Conservation (phyloP, 2,797 vertebrate species). For the Darevskia nairensis region DNA sequence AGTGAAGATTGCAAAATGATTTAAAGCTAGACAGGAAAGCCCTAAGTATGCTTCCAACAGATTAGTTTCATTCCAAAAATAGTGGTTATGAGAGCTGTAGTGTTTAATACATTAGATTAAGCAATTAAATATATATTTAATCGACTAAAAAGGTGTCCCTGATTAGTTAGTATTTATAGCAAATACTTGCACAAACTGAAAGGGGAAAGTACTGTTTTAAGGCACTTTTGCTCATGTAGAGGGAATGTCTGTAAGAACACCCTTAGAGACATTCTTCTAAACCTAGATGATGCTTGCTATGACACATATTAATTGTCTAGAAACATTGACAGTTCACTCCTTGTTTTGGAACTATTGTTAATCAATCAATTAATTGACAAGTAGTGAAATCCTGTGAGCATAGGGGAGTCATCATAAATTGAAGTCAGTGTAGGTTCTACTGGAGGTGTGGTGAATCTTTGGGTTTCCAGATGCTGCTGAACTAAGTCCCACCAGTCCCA, state of each 20-base stretch:
- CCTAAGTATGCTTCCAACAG: background rate
- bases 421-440: no score
- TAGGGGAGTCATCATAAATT: no score
- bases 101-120: background rate
- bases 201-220: background rate
- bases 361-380: background rate
- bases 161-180: conserved; percentile 31
- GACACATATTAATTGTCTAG: background rate
- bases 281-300: background rate
- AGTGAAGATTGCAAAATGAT: conserved; percentile 2
- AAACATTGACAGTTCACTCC: background rate
- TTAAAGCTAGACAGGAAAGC: background rate
- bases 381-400: background rate
- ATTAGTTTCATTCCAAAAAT: background rate
- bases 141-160: background rate
- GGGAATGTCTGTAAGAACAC: background rate
- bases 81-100: background rate
- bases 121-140: conserved; percentile 17
- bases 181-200: background rate
- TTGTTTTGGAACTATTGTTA: background rate
- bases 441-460: no score
- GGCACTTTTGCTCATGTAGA: background rate
- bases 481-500: no score
- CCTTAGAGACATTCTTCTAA: no score
- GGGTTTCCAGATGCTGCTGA: no score